Conservation (phyloP, 1,140 invertebrate genomes). For the Dreissena polymorpha region DNA sequence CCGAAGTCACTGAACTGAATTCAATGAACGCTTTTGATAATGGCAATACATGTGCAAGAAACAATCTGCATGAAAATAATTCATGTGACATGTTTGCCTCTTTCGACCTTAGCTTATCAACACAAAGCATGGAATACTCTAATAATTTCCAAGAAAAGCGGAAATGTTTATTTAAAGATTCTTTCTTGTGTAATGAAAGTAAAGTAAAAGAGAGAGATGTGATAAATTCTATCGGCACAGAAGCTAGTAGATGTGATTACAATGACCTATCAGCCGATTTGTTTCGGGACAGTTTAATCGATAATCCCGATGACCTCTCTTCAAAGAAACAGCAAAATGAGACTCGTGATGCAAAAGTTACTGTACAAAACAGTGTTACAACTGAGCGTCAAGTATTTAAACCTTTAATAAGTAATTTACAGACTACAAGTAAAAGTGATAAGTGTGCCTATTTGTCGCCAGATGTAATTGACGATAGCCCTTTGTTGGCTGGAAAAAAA, state of each 20-base stretch:
- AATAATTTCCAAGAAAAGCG: neutral
- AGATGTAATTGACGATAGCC: neutral
- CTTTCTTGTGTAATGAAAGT: neutral
- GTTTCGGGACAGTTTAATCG: neutral
- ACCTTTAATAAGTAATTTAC: neutral
- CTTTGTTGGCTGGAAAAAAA: neutral
- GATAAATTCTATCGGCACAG: neutral
- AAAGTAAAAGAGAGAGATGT: neutral
- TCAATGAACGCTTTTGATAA: neutral
- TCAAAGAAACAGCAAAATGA: neutral
- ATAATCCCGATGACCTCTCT: neutral
- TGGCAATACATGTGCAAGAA: neutral
- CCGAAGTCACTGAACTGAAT: neutral
- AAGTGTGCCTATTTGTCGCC: neutral
- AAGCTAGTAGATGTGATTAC: neutral
- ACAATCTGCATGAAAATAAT: neutral
- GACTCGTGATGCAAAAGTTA: neutral
- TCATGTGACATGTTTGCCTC: slow-evolving; percentile 1
- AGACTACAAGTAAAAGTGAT: neutral
- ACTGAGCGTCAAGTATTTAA: neutral
- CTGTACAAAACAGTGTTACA: neutral
- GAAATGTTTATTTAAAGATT: neutral
- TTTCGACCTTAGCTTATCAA: neutral
- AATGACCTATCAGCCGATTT: neutral
- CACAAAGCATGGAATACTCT: neutral